Conservation (phyloP, 2,888 invertebrate species). For the Orgyia antiqua region DNA sequence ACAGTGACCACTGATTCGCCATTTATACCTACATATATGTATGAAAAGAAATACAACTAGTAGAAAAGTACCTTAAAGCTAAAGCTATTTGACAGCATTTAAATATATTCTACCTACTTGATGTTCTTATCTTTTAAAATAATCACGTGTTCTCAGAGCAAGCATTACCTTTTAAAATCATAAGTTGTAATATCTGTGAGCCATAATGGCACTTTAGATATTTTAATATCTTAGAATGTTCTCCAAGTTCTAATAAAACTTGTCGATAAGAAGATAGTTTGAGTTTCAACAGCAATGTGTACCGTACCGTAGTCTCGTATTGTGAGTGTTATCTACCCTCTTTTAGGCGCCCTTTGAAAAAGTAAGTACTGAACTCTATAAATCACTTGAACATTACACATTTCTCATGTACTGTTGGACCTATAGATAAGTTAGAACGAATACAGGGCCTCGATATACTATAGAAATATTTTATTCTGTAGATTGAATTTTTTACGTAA, state of each 20-base stretch:
- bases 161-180: slow-evolving; percentile 23
- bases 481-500: too few relatives aligned
- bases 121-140: slow-evolving; percentile 19
- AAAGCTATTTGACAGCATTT: too few relatives aligned
- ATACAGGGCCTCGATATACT: too few relatives aligned
- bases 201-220: slow-evolving; percentile 30
- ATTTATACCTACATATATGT: too few relatives aligned
- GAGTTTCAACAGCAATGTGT: slow-evolving; percentile 27
- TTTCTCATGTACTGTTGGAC: slow-evolving; percentile 30
- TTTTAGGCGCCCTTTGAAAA: slow-evolving; percentile 41
- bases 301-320: slow-evolving; percentile 22
- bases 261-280: slow-evolving; percentile 23
- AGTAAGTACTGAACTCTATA: slow-evolving; percentile 56
- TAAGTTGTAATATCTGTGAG: slow-evolving; percentile 22
- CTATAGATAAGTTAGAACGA: slow-evolving; percentile 9
- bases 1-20: too few relatives aligned
- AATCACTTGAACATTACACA: slow-evolving; percentile 62
- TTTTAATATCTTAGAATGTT: slow-evolving; percentile 23
- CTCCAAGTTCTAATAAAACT: slow-evolving; percentile 24
- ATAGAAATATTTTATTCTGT: too few relatives aligned
- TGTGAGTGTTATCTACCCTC: slow-evolving; percentile 39
- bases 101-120: too few relatives aligned
- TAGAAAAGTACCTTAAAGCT: too few relatives aligned
- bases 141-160: slow-evolving; percentile 20
- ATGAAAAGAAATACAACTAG: too few relatives aligned